Conservation (phyloP, 2,888 invertebrate genomes). For the Volucella zonaria region DNA sequence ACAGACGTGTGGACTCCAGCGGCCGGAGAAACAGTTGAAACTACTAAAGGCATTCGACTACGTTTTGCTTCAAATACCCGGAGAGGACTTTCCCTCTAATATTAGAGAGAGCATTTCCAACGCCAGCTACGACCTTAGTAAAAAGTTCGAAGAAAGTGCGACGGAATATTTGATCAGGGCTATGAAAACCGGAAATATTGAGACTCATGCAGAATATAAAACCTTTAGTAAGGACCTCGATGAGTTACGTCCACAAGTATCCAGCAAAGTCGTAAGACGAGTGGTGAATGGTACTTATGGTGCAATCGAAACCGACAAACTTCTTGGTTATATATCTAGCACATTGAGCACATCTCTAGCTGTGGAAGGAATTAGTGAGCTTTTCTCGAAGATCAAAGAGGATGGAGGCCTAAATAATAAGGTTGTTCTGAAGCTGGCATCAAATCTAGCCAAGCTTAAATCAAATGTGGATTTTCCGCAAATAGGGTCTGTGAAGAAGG, state of each 20-base stretch:
- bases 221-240: not conserved
- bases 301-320: not conserved
- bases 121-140: not conserved
- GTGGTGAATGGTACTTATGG: conserved; percentile 16
- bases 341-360: conserved; percentile 24
- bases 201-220: not conserved
- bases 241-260: conserved; percentile 15
- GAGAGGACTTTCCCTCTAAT: not conserved
- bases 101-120: not conserved
- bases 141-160: not conserved
- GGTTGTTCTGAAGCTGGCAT: conserved; percentile 12
- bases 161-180: not conserved
- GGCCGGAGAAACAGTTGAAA: not conserved
- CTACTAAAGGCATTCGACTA: conserved; percentile 6
- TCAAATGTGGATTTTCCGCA: not conserved
- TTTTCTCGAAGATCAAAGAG: conserved; percentile 24
- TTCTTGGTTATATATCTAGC: conserved; percentile 4
- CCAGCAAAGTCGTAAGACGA: not conserved
- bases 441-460: conserved; percentile 5
- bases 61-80: not conserved
- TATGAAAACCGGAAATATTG: conserved; percentile 18
- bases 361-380: not conserved
- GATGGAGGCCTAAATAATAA: not conserved
- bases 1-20: not conserved
- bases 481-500: not conserved